A percentile compares a stretch with the other conserved stretches of the same genome.
These are phyloP conservation scores for Bombyx huttoni DNA, from an alignment of 2,888 invertebrate species.

Conservation along the genomic window DNA sequence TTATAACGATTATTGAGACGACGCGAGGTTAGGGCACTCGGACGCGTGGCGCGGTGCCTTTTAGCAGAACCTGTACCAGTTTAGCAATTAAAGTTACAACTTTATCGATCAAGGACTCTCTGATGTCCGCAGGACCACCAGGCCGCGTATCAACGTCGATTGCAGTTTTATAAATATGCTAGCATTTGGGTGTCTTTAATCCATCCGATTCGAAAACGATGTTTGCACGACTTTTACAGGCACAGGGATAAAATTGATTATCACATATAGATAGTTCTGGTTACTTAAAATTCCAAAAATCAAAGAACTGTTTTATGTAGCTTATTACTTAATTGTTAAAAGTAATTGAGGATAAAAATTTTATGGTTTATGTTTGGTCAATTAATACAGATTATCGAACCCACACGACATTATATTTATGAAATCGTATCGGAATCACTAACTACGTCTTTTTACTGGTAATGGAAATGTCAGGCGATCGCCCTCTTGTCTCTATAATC, in stretches of 20 bases:
- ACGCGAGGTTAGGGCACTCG: conserved; percentile 18
- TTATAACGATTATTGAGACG: conserved; percentile 3
- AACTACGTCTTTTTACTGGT: conserved; percentile 15
- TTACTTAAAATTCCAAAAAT: too few species aligned
- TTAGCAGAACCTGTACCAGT: conserved; percentile 50
- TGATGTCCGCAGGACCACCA: conserved; percentile 54
- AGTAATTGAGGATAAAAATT: too few species aligned
- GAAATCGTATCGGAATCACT: neutral
- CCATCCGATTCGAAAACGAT: neutral
- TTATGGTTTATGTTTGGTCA: too few species aligned
- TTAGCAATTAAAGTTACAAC: conserved; percentile 67
- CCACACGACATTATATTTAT: neutral
- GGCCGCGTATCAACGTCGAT: conserved; percentile 39
- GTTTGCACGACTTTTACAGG: neutral
- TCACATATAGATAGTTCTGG: too few species aligned
- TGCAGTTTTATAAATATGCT: conserved; percentile 44
- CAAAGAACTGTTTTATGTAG: too few species aligned
- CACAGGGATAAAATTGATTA: neutral
- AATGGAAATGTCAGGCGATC: conserved; percentile 60
- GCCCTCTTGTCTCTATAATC: conserved; percentile 48
- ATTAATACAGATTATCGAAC: too few species aligned
- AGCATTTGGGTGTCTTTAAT: conserved; percentile 19
- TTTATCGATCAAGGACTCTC: conserved; percentile 63
- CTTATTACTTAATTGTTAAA: too few species aligned
- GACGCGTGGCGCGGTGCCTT: conserved; percentile 53